These are phyloP conservation scores for Oceanodroma tethys DNA, from an alignment of 2,113 vertebrate species.

Conservation along the genomic window DNA sequence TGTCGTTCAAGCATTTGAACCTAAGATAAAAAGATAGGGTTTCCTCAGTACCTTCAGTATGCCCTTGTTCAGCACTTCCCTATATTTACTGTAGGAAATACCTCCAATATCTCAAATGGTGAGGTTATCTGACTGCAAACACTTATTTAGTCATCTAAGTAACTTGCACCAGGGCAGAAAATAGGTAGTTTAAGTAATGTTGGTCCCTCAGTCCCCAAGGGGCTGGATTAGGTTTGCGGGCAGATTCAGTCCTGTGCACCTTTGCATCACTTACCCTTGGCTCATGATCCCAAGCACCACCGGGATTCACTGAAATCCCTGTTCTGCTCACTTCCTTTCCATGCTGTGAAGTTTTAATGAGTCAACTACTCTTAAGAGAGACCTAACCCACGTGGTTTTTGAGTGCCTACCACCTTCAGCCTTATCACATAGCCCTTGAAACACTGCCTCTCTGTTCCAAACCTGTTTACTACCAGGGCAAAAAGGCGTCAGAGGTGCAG, in stretches of 20 bases:
- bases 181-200: background rate
- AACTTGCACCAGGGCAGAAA: background rate
- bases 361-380: background rate
- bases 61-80: constrained; percentile 32
- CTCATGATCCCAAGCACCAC: background rate
- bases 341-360: background rate
- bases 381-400: background rate
- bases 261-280: background rate
- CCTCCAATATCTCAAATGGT: constrained; percentile 25
- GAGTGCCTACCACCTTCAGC: background rate
- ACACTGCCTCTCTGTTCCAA: background rate
- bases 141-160: constrained; percentile 45
- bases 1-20: background rate
- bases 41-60: constrained; percentile 18
- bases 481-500: background rate
- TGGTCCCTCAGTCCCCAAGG: background rate
- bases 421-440: background rate
- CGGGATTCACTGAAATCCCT: background rate
- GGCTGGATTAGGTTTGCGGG: background rate
- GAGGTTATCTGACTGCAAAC: constrained; percentile 60
- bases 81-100: constrained; percentile 61
- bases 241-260: background rate
- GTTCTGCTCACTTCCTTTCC: background rate
- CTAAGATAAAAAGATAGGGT: constrained; percentile 25
- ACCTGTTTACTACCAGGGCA: background rate